These are phyloP conservation scores for Lordiphosa stackelbergi DNA, from an alignment of 1,140 invertebrate species.

Conservation along the genomic window DNA sequence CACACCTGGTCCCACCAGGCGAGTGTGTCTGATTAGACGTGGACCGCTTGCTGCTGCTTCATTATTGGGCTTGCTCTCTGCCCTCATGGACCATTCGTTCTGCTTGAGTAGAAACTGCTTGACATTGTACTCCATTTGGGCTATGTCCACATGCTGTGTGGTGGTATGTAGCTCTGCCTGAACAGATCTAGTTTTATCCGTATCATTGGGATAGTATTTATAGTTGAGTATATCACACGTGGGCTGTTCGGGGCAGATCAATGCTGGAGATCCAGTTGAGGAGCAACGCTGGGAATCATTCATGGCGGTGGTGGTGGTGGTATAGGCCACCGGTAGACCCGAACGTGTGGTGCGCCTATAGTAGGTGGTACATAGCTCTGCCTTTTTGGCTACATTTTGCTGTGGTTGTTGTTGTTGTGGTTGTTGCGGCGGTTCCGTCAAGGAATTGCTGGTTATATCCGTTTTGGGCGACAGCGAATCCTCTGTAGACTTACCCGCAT, in stretches of 20 bases:
- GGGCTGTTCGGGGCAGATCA: conserved; percentile 67
- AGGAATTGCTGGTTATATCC: conserved; percentile 58
- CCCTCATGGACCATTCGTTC: conserved; percentile 79
- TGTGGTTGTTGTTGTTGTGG: neutral
- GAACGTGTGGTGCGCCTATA: conserved; percentile 69
- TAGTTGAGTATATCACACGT: conserved; percentile 77
- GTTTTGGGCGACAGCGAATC: conserved; percentile 67
- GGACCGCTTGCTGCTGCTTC: neutral
- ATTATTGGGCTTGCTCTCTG: neutral
- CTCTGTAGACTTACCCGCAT: conserved; percentile 62
- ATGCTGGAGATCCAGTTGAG: conserved; percentile 46
- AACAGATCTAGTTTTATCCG: conserved; percentile 67
- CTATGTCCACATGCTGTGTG: conserved; percentile 78
- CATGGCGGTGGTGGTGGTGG: conserved; percentile 28
- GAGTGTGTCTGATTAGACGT: conserved; percentile 41
- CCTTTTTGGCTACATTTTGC: conserved; percentile 30
- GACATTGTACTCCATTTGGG: conserved; percentile 82
- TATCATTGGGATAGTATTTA: conserved; percentile 74
- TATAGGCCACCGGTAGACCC: conserved; percentile 66
- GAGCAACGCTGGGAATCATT: conserved; percentile 31
- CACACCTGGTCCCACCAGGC: conserved; percentile 60
- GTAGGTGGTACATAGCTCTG: conserved; percentile 61
- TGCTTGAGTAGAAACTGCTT: conserved; percentile 81
- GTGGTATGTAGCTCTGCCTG: conserved; percentile 72
- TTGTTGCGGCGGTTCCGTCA: conserved; percentile 26